Evolutionary conservation across 2,888 invertebrate genomes (phyloP), one percentile per base, ranked within the genome.

Genomic region (Teinopalpus imperialis): DNA sequence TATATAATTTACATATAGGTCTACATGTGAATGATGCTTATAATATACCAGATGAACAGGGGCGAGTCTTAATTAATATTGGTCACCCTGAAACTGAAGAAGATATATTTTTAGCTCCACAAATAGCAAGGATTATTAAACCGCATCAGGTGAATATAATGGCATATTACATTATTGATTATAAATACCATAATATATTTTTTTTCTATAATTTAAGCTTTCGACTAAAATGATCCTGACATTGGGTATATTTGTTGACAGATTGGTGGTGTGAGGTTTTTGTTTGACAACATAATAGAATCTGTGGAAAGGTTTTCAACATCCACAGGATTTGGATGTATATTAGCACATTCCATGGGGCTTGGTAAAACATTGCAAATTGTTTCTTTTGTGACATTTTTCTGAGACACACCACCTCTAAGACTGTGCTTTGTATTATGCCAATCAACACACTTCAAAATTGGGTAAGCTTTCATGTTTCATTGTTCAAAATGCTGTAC

Each of bases 101-200:
- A 8, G 98, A 98, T 66, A 94, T 98, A 54, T 98, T 94, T 77
- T 89, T 98, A 44, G 96, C 98, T 0, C 96, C 97, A 0, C 98
- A 96, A 74, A 95, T 98, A 36, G 94, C 97, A 0, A 91, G 94
- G 56, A 91, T 95, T 40, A 97, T 98, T 45, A 98, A 98, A 83
- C 98, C 98, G 1, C 98, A 98, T 91, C 98, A 98, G 91, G 95
- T n/a, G n/a, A n/a, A n/a, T n/a, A n/a, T n/a, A n/a, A n/a, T n/a
- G n/a, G n/a, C n/a, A n/a, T n/a, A n/a, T n/a, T n/a, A n/a, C n/a
- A n/a, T n/a, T n/a, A n/a, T n/a, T n/a, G n/a, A n/a, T n/a, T n/a
- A n/a, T n/a, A n/a, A n/a, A n/a, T n/a, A n/a, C n/a, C n/a, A n/a
- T n/a, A n/a, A n/a, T n/a, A n/a, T n/a, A n/a, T n/a, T n/a, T n/a